Evolutionary conservation across 2,797 vertebrate species (phyloP).

Genomic region (Amblyopsis hoosieri): DNA sequence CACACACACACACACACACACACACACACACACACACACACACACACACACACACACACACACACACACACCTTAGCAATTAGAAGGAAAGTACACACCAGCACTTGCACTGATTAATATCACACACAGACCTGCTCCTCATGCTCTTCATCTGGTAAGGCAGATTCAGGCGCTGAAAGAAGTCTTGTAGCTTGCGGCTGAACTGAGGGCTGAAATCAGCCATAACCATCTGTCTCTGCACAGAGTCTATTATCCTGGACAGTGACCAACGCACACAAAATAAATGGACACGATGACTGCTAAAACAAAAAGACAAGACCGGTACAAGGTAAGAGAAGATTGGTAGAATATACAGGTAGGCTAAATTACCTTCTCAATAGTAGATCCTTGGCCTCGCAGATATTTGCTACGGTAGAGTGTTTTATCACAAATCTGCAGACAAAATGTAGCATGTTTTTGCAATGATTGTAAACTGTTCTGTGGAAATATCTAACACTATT

Average conservation of each 20-base stretch:
- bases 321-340: neutral
- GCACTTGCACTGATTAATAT: no score
- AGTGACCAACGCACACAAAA: neutral
- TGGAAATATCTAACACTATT: no score
- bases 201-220: conserved; percentile 49
- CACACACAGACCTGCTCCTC: conserved; percentile 51
- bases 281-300: neutral
- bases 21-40: no score
- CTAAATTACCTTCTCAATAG: conserved; percentile 57
- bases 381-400: conserved; percentile 17
- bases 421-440: conserved; percentile 26
- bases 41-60: conserved; percentile 28
- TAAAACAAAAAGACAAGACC: neutral
- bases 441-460: neutral
- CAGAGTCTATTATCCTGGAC: conserved; percentile 46
- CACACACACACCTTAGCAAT: neutral
- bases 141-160: conserved; percentile 36
- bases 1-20: no score
- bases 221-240: conserved; percentile 63
- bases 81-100: no score
- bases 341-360: neutral
- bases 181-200: conserved; percentile 53
- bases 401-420: conserved; percentile 16
- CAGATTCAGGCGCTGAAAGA: conserved; percentile 38
- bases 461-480: no score